These are phyloP conservation scores for Vombatus ursinus DNA, from an alignment of 2,113 vertebrate species.

Conservation along the genomic window DNA sequence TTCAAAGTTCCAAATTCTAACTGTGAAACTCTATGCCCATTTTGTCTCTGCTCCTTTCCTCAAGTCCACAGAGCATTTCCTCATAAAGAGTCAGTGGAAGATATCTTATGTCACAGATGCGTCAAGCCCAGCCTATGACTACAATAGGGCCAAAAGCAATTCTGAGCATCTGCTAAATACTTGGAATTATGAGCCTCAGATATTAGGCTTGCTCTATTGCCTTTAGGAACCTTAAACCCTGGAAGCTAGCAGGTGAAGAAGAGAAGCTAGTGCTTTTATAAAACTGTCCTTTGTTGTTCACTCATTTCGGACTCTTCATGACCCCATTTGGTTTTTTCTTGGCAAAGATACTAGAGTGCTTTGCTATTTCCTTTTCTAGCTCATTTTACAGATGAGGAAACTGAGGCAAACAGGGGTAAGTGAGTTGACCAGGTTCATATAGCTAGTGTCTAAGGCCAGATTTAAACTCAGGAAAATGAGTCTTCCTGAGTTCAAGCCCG, in stretches of 20 bases:
- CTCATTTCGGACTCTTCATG: background rate
- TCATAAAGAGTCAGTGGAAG: background rate
- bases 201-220: background rate
- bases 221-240: constrained; percentile 11
- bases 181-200: constrained; percentile 9
- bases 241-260: background rate
- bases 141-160: constrained; percentile 35
- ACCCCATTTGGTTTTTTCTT: background rate
- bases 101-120: background rate
- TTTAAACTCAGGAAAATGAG: background rate
- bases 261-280: background rate
- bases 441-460: background rate
- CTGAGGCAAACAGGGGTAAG: background rate
- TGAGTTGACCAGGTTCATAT: background rate
- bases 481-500: background rate
- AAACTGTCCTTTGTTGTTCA: background rate
- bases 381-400: background rate
- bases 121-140: background rate
- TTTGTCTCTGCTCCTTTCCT: background rate
- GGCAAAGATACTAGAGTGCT: background rate
- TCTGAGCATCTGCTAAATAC: constrained; percentile 12
- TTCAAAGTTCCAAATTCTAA: background rate
- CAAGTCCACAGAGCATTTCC: background rate
- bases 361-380: background rate
- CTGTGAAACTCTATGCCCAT: background rate